Base-by-base conservation (phyloP, 2,113 vertebrate genomes). In the Xiphophorus maculatus region DNA sequence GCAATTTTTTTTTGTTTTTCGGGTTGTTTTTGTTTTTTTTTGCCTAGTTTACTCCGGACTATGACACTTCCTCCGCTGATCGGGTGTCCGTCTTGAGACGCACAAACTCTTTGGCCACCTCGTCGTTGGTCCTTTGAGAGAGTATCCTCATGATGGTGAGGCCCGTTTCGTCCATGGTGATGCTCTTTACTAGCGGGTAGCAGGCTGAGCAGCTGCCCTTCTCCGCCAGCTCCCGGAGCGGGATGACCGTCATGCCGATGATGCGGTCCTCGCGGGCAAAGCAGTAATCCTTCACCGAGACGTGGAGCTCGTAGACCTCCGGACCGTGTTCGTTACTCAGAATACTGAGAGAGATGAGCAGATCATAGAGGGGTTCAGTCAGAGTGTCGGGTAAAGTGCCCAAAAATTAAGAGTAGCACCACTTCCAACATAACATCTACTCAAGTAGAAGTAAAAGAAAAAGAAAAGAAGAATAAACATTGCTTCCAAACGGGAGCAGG, bases 231-330 rank as follows among this genome's bases (percentile, higher is more conserved):
- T 88, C 94, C n/a, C 93, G 92, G 67, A 99, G 95, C 90, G 95
- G 97, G 87, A 99, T 96, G 15, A 99, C 97, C 0, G 97, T 95
- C 96, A 98, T 96, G 71, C 98, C 98, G 0, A 99, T 94, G 62
- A 98, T 19, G 40, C 96, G 96, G 78, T 99, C 98, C 80, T 99
- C 98, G 0, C 98, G 93, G 19, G 98, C 98, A 11, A 99, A 99
- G 95, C 98, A 99, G 92, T 99, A 99, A 90, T 99, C 98, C 83
- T 99, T 99, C 80, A 99, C 97, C 0, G 97, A 97, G 19, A 99
- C 83, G 84, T 99, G 98, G 33, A 99, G 95, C 80, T 99, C 98
- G 7, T 97, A 99, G 80, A 93, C 93, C 71, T 95, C 95, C 0
- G 96, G 96, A n/a, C 92, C 95, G 2, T 97, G 96, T 79, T 97